A percentile compares a stretch with the other conserved stretches of the same genome.
Conservation (phyloP, 2,888 invertebrate genomes). For the Morinoia aosen region DNA sequence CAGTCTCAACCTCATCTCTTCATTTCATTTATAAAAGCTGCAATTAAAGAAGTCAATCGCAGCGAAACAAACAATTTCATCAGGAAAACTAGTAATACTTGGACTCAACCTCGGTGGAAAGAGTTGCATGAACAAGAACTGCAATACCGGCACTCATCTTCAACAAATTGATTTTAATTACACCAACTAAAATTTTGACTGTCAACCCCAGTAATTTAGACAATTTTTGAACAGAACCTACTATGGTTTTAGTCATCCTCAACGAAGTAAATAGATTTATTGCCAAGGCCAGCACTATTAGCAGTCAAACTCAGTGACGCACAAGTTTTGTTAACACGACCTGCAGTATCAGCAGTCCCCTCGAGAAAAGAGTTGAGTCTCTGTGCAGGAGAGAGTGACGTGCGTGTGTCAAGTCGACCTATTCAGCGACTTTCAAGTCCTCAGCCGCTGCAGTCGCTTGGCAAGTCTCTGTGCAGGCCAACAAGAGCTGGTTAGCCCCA, state of each 20-base stretch:
- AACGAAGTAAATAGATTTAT: not conserved
- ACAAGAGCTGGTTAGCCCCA: not conserved
- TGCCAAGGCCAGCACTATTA: not conserved
- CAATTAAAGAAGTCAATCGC: too few species aligned
- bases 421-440: too few species aligned
- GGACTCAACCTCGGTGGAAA: not conserved
- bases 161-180: too few species aligned
- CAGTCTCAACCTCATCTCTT: too few species aligned
- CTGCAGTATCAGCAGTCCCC: not conserved
- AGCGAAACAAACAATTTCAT: not conserved
- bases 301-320: not conserved
- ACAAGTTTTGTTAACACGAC: too few species aligned
- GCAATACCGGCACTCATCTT: not conserved
- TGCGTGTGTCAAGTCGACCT: too few species aligned
- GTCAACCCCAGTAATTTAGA: too few species aligned
- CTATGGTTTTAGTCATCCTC: too few species aligned
- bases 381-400: not conserved
- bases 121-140: not conserved
- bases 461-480: not conserved
- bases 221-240: too few species aligned
- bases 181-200: too few species aligned
- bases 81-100: not conserved
- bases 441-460: not conserved
- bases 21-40: too few species aligned
- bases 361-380: not conserved